Evolutionary conservation across 2,797 vertebrate species (phyloP).

Genomic region (Lacerta agilis): DNA sequence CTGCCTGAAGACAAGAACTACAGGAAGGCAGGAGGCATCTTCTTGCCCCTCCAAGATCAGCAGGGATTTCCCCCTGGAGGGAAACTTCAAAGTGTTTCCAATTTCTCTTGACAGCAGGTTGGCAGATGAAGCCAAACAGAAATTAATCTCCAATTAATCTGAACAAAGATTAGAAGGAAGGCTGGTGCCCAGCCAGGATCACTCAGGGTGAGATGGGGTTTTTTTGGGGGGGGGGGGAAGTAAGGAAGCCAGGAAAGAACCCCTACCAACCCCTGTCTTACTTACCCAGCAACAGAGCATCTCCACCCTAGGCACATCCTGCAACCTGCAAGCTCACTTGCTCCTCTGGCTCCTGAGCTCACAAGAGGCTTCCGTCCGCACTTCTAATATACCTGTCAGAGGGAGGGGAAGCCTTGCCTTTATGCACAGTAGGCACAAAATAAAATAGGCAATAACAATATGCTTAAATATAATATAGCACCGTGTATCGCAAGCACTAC

Average conservation of each 20-base stretch:
- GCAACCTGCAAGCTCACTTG: too few relatives aligned
- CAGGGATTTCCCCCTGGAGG: background rate
- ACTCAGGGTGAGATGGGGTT: too few relatives aligned
- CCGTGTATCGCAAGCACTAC: too few relatives aligned
- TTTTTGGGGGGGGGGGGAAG: too few relatives aligned
- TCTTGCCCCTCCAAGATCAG: background rate
- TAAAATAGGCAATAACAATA: too few relatives aligned
- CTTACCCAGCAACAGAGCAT: background rate
- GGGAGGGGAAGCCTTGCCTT: background rate
- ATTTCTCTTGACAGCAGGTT: background rate
- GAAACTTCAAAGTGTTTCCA: background rate
- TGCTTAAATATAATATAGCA: too few relatives aligned
- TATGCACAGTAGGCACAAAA: too few relatives aligned
- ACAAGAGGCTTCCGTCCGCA: too few relatives aligned
- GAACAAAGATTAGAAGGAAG: background rate
- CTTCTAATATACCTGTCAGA: background rate
- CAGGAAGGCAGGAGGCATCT: background rate
- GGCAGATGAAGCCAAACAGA: background rate
- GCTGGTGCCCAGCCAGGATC: background rate
- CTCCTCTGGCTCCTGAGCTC: background rate
- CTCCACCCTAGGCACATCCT: background rate
- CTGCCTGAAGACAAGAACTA: background rate
- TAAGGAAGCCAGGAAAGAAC: too few relatives aligned
- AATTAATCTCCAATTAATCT: conserved; percentile 2
- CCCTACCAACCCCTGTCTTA: too few relatives aligned